Evolutionary conservation across 2,797 vertebrate species (phyloP).

Genomic region (Tauraco hartlaubi): DNA sequence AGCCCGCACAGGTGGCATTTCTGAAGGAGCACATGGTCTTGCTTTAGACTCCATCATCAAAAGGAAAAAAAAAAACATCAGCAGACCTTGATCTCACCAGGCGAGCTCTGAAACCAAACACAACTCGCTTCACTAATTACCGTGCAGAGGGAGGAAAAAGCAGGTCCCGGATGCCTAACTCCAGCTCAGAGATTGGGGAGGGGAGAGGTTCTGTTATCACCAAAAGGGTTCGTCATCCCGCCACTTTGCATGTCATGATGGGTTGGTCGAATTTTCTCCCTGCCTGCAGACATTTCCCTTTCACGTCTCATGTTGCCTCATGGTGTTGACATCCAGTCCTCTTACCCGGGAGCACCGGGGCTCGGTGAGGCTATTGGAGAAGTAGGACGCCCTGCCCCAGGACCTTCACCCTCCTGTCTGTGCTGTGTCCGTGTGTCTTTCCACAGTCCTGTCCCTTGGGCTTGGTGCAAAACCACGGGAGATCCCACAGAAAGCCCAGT

Average conservation of each 20-base stretch:
- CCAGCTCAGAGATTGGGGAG: background rate
- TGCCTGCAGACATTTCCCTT: background rate
- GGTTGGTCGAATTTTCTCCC: background rate
- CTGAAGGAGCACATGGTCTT: background rate
- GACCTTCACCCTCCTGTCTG: background rate
- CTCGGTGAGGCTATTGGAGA: background rate
- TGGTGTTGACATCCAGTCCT: rapidly evolving
- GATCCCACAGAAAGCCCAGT: background rate
- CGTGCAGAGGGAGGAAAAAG: background rate
- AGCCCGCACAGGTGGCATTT: background rate
- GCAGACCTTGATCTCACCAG: conserved; percentile 6
- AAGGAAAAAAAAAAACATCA: background rate
- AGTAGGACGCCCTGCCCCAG: background rate
- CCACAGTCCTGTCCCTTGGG: background rate
- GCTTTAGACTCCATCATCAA: background rate
- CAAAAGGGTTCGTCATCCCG: background rate
- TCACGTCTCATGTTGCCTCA: rapidly evolving
- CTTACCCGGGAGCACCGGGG: background rate
- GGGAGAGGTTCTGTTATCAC: background rate
- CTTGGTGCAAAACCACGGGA: background rate
- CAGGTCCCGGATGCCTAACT: background rate
- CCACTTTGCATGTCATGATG: background rate
- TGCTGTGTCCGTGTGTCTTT: background rate
- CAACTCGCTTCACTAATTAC: background rate
- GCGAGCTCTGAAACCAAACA: background rate